A percentile compares a stretch with the other conserved stretches of the same genome.
These are phyloP conservation scores for Cotesia vestalis DNA, from an alignment of 1,140 invertebrate species.

Conservation along the genomic window DNA sequence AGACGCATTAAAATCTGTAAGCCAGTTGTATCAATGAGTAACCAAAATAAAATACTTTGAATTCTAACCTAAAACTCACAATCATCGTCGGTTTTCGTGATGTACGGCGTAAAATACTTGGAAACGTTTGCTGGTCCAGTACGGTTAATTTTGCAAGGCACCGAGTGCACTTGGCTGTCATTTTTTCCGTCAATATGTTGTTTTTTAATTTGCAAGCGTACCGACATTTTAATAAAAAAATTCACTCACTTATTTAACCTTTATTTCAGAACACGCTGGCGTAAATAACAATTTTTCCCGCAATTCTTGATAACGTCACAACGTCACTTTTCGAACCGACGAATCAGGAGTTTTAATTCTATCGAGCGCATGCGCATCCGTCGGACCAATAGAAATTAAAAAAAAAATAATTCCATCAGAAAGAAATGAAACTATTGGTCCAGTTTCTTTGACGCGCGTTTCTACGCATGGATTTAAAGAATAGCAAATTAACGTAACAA, in stretches of 20 bases:
- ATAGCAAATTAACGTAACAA: too few species aligned
- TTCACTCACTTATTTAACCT: constrained; percentile 35
- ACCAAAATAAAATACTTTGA: constrained; percentile 25
- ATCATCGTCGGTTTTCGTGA: constrained; percentile 62
- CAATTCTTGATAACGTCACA: background rate
- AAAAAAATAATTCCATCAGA: too few species aligned
- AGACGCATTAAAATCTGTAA: constrained; percentile 65
- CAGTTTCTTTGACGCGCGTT: too few species aligned
- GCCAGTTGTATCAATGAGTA: constrained; percentile 27
- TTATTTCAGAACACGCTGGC: background rate
- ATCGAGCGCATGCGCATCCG: too few species aligned
- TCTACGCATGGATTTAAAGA: too few species aligned
- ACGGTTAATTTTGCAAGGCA: constrained; percentile 79
- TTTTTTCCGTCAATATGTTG: constrained; percentile 57
- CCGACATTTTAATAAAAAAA: constrained; percentile 59
- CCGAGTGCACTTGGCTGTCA: constrained; percentile 69
- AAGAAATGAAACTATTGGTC: too few species aligned
- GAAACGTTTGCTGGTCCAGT: constrained; percentile 76
- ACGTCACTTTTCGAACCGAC: too few species aligned
- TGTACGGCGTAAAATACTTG: constrained; percentile 74
- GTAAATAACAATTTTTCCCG: background rate
- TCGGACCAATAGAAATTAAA: too few species aligned
- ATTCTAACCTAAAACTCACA: constrained; percentile 48
- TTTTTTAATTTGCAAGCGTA: constrained; percentile 66
- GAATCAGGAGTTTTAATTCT: too few species aligned